Evolutionary conservation across 2,888 invertebrate species (phyloP), one percentile per base, ranked within the genome.

Genomic region (Andrena haemorrhoa): DNA sequence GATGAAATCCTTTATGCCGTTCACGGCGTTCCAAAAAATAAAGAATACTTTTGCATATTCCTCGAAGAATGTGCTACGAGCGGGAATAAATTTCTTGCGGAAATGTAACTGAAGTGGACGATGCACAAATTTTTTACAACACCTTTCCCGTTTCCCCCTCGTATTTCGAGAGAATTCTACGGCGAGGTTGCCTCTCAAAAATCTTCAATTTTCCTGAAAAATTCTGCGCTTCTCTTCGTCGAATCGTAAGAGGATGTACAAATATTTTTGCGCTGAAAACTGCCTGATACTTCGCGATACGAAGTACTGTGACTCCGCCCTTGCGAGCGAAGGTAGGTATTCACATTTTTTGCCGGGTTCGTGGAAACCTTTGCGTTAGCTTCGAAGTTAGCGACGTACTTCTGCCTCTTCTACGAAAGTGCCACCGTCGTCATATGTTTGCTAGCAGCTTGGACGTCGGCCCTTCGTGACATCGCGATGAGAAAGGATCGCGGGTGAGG

Each of bases 401-500:
- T 12, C 29, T 10, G n/a, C 23, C 12, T 12, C 12, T 41, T 41
- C 12, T 41, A 41, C 23, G 20, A 41, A 58, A 7, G 12, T 10
- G 33, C 31, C 2, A 2, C 2, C 47, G 16, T 7, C 12, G 4
- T 7, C 20, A 12, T 53, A 77, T 76, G 49, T 77, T 64, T 16
- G 26, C 65, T 65, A 26, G 33, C 29, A 63, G 10, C 33, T 41
- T 31, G 49, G 29, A 61, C 66, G 66, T 61, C 41, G 33, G n/a
- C 51, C 35, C 41, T 65, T 31, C 35, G 69, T 69, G 75, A 81
- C 63, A 41, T n/a, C 12, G 29, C 49, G 66, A 64, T 33, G 26
- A 51, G 53, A 35, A 73, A 64, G 3, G 47, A 53, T n/a, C 33
- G 10, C 16, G 10, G 0, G 2, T 12, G 12, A 35, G 31, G 69